phyloP scores from a whole-genome alignment of 2,113 vertebrate species.

The Melanerpes formicivorus region DNA sequence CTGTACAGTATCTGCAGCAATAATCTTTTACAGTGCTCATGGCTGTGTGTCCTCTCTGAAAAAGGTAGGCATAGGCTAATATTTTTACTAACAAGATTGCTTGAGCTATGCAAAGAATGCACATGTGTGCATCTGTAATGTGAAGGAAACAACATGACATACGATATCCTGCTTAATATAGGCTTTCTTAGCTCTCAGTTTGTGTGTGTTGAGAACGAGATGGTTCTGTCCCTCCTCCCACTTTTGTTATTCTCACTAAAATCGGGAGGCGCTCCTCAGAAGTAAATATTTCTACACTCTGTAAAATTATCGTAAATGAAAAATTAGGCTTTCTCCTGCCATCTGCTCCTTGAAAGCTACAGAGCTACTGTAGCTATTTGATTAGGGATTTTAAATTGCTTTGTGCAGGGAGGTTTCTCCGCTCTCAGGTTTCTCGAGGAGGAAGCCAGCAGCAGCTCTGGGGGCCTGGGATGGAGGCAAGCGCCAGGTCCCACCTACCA shows the following conservation, averaged over 20 bases:
- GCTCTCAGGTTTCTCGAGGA: constrained; percentile 1
- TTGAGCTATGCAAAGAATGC: background rate
- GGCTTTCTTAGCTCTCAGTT: background rate
- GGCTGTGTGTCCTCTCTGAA: background rate
- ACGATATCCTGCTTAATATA: background rate
- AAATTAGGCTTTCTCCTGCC: constrained; percentile 54
- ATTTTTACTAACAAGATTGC: constrained; percentile 4
- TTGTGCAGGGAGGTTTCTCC: background rate
- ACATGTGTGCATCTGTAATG: background rate
- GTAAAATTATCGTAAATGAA: constrained; percentile 55
- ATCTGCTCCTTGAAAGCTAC: constrained; percentile 43
- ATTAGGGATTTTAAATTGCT: constrained; percentile 38
- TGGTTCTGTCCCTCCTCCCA: constrained; percentile 20
- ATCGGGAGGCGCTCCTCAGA: background rate
- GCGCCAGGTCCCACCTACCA: background rate
- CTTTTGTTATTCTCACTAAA: constrained; percentile 41
- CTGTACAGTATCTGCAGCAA: background rate
- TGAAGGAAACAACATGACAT: background rate
- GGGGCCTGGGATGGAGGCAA: background rate
- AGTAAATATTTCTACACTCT: constrained; percentile 57
- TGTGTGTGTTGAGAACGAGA: background rate
- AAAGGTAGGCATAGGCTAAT: background rate
- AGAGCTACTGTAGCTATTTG: constrained; percentile 26
- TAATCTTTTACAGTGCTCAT: background rate
- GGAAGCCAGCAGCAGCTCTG: background rate